Conservation (phyloP, 2,888 invertebrate genomes). For the Ornithoptera alexandrae region DNA sequence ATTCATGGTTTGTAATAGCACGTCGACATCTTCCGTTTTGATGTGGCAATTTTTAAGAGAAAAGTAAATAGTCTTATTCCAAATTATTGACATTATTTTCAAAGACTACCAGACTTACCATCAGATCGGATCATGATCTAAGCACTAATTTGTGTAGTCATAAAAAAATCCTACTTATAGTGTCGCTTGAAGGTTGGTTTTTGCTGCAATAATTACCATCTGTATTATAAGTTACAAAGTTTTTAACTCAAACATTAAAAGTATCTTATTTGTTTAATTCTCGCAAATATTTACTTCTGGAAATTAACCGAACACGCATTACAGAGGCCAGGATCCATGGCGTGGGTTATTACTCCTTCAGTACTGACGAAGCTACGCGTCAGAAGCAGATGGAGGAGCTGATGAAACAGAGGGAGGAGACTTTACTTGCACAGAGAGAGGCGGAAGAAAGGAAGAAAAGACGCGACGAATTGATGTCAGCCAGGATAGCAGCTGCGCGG, state of each 20-base stretch:
- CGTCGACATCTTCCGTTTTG: too few species aligned
- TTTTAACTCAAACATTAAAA: background rate
- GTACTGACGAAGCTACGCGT: constrained; percentile 90
- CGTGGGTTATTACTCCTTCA: constrained; percentile 94
- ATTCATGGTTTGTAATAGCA: too few species aligned
- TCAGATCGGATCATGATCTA: too few species aligned
- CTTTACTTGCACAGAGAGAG: constrained; percentile 83
- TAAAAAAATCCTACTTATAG: too few species aligned
- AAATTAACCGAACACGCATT: constrained; percentile 13
- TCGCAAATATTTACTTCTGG: background rate
- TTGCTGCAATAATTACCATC: too few species aligned
- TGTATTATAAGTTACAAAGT: too few species aligned
- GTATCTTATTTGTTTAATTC: background rate
- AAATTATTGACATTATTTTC: too few species aligned
- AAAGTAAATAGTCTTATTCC: too few species aligned
- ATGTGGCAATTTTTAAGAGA: too few species aligned
- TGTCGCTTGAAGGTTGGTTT: too few species aligned
- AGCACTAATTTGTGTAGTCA: too few species aligned
- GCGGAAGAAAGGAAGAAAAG: constrained; percentile 81
- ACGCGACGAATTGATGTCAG: constrained; percentile 84
- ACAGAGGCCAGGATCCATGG: constrained; percentile 95
- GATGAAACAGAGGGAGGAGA: constrained; percentile 84
- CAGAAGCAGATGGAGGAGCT: constrained; percentile 89
- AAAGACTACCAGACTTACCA: too few species aligned
- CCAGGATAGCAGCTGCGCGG: constrained; percentile 85